Base-by-base conservation (phyloP, 2,888 invertebrate genomes). In the Resseliella maxima region DNA sequence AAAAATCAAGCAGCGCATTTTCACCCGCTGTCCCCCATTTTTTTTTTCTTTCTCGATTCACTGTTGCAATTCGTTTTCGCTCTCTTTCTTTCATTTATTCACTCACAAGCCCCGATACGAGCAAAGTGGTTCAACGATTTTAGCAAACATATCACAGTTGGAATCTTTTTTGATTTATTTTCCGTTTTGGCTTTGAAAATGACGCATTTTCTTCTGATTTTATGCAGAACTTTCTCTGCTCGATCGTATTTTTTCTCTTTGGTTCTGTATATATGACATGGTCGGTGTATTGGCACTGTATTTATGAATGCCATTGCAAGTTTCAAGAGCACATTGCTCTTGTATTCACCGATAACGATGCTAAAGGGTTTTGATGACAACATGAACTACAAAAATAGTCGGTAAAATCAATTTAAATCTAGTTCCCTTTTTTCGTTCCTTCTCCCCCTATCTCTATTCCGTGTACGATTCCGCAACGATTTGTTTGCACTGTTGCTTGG, bases 61-160 rank as follows among this genome's bases (percentile, higher is more conserved):
- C 12, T 12, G 41, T 41, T 50, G 50, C 2, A 5, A 24, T 59
- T n/a, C 24, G n/a, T 2, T n/a, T 59, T 24, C 59, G 24, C 24
- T 59, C 59, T 59, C 59, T 24, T 59, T n/a, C 59, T 8, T 24
- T 24, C 59, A 24, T 15, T 59, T 24, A 24, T 24, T 59, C 59
- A 59, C 24, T 59, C 24, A 24, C 59, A 24, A 59, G 24, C 6
- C 59, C 1, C 24, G 50, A 59, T 59, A 10, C 5, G 46, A 50
- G 46, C 46, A 59, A 72, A 72, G 72, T 72, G 27, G 72, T 72
- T 72, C 72, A 72, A 72, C 31, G 72, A 72, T 72, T 72, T 72
- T 18, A 72, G 72, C 72, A 72, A 72, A 72, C 31, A 72, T 72
- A 31, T 72, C 72, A 72, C 72, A 72, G 72, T 31, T 15, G 72